These are phyloP conservation scores for Heliconius hortense DNA, from an alignment of 2,888 invertebrate genomes.

Conservation along the genomic window DNA sequence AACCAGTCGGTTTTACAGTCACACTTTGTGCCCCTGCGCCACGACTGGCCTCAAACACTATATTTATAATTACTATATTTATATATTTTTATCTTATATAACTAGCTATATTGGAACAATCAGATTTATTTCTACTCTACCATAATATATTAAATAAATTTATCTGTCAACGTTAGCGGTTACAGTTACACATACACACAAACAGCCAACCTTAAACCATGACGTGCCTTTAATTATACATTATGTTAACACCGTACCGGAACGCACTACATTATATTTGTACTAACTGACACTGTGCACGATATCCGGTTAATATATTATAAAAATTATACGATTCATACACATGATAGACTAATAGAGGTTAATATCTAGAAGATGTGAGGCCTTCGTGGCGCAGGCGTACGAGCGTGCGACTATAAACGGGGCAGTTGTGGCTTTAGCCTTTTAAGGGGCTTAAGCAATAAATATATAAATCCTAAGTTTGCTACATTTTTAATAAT, in stretches of 20 bases:
- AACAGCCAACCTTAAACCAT: background rate
- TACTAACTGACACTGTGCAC: slow-evolving; percentile 24
- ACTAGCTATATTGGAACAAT: background rate
- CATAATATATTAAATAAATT: background rate
- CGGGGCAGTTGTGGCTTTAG: no score
- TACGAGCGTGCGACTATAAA: no score
- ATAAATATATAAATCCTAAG: no score
- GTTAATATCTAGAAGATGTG: background rate
- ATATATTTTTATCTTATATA: background rate
- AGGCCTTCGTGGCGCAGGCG: no score
- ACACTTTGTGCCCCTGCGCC: no score
- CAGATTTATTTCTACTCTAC: background rate
- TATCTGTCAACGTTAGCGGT: slow-evolving; percentile 1
- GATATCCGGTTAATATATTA: slow-evolving; percentile 25
- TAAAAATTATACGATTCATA: slow-evolving; percentile 18
- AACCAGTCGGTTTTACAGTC: no score
- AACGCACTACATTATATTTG: slow-evolving; percentile 21
- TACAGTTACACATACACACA: background rate
- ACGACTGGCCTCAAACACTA: no score
- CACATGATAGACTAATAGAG: slow-evolving; percentile 3
- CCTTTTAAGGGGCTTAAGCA: no score
- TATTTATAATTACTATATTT: no score
- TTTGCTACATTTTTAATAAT: no score
- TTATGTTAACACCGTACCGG: slow-evolving; percentile 21
- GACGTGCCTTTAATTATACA: slow-evolving; percentile 24